Conservation (phyloP, 2,113 vertebrate genomes). For the Mus pahari region DNA sequence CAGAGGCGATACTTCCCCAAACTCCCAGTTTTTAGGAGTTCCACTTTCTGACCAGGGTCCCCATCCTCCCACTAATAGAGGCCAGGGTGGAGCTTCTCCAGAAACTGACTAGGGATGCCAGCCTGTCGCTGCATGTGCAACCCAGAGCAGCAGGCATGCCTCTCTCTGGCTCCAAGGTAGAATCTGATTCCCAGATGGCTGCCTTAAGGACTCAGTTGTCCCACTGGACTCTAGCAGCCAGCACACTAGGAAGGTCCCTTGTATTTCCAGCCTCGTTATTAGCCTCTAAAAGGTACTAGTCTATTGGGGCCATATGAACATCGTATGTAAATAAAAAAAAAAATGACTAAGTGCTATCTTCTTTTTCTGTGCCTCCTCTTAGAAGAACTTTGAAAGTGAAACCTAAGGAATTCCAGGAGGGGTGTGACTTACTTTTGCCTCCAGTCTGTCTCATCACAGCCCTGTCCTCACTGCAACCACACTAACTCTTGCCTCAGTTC, state of each 20-base stretch:
- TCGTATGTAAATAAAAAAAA: fast-evolving
- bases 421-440: not conserved
- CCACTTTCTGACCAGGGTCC: too few relatives aligned
- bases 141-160: not conserved
- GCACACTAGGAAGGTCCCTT: not conserved
- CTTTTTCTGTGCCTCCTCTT: not conserved
- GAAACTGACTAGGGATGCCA: not conserved
- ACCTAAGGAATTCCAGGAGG: too few relatives aligned
- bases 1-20: not conserved
- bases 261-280: not conserved
- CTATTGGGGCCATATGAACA: not conserved
- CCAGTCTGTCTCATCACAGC: not conserved
- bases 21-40: not conserved
- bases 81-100: not conserved
- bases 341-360: not conserved
- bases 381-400: not conserved
- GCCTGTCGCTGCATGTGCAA: not conserved
- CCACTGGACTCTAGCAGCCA: not conserved
- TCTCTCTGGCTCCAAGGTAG: not conserved
- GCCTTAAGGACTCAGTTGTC: not conserved
- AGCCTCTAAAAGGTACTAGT: not conserved
- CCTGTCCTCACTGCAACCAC: not conserved
- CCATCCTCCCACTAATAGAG: not conserved
- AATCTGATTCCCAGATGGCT: not conserved
- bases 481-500: not conserved